Evolutionary conservation across 2,888 invertebrate genomes (phyloP), one percentile per base, ranked within the genome.

Genomic region (Chaitophorus viminalis): DNA sequence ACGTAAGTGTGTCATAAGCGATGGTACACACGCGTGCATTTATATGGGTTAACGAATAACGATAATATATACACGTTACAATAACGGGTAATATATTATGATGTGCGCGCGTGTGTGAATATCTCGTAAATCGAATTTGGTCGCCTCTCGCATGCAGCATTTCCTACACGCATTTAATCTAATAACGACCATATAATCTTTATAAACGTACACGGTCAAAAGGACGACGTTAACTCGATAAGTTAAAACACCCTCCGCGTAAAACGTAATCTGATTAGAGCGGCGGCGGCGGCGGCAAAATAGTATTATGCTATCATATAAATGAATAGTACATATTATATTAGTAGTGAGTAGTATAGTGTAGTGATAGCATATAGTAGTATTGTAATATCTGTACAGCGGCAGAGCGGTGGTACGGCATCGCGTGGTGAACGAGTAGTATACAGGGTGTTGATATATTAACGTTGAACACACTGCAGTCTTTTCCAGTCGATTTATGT

Each of bases 161-260:
- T 31, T 31, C 31, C n/a, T n/a, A 31, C 3, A 70, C 29, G 17
- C 70, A 31, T 54, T 25, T 84, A 84, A 84, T 84, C 83, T 75
- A 84, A 84, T 84, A 84, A 84, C 75, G 75, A 84, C 83, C 83
- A 60, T 84, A 36, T 82, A 84, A 84, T 84, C 83, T 84, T 84
- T 85, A 85, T 70, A 85, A 77, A 85, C 85, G 78, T 31, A 74
- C 86, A 86, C 86, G 86, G 86, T 79, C 78, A 86, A 79, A 78
- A 72, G 86, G 70, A 86, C 79, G 86, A 84, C 86, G 86, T 79
- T 86, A 86, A 86, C 86, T 86, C 86, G 79, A 86, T 86, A 86
- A 79, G 86, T 86, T 72, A 72, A 85, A 86, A 79, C 86, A 78
- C 86, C 86, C 86, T 54, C 60, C 18, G 65, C 79, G 33, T 33